Evolutionary conservation across 1,140 invertebrate genomes (phyloP), one percentile per base, ranked within the genome.

Genomic region (Calosoma granatense): DNA sequence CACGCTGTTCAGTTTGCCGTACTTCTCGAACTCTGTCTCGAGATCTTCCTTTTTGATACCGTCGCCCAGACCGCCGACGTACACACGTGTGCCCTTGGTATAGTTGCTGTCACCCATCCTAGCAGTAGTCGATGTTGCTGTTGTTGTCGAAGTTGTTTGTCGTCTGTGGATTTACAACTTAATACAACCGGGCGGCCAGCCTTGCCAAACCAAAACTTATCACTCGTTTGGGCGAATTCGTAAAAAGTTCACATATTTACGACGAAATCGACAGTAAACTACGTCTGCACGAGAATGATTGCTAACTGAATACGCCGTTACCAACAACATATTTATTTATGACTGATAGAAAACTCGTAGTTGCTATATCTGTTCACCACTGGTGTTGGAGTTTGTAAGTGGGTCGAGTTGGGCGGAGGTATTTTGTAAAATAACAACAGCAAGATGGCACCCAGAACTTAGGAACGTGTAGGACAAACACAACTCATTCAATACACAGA

Each of bases 41-140:
- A 93, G 72, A 71, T 93, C 89, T 74, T 92, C 90, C 69, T 92
- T 92, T 72, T 90, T 91, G 64, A 92, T 84, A 66, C 80, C 82
- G 66, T 90, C 87, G 63, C 81, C 83, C 58, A 91, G 79, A 63
- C 88, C 88, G 61, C 89, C 89, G 54, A 92, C 88, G 72, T 91
- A 92, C 22, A 92, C 87, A 63, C 88, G 79, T 60, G 87, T 88
- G 56, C 81, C 81, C 65, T 80, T 76, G 60, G 71, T 69, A 55
- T 62, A 59, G 63, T 73, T 72, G 58, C 72, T 63, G 58, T 68
- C 65, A 56, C 68, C 63, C 69, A 70, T 70, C 19, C 19, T 51
- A 52, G 51, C 65, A 20, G 56, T 55, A n/a, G n/a, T n/a, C n/a
- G n/a, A n/a, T n/a, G n/a, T n/a, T n/a, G n/a, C n/a, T n/a, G n/a